These are phyloP conservation scores for Lasiurus borealis DNA, from an alignment of 2,113 vertebrate genomes.

Conservation along the genomic window DNA sequence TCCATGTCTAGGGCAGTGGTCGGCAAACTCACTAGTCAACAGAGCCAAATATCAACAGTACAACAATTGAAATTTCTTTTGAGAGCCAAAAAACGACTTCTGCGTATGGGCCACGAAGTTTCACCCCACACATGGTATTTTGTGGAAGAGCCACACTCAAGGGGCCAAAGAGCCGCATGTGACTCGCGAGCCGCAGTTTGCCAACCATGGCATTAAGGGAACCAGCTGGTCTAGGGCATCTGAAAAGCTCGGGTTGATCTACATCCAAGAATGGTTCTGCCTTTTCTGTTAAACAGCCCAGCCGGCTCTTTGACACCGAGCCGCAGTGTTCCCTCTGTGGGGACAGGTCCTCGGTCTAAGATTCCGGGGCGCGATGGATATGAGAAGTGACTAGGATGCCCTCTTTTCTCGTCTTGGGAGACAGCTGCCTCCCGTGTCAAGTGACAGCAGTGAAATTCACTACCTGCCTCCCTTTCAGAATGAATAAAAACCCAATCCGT, in stretches of 20 bases:
- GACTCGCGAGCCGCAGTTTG: too few relatives aligned
- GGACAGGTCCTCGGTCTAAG: not conserved
- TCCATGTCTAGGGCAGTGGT: not conserved
- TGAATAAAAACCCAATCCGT: constrained; percentile 69
- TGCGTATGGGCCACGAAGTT: too few relatives aligned
- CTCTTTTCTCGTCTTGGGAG: not conserved
- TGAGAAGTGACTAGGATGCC: constrained; percentile 46
- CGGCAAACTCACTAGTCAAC: too few relatives aligned
- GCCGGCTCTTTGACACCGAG: not conserved
- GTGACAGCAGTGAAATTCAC: constrained; percentile 55
- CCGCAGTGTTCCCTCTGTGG: not conserved
- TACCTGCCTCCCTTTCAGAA: constrained; percentile 72
- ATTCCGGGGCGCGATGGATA: not conserved
- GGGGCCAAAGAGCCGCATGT: too few relatives aligned
- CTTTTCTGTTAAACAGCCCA: not conserved
- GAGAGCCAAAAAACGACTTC: too few relatives aligned
- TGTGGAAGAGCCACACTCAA: too few relatives aligned
- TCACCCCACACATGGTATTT: too few relatives aligned
- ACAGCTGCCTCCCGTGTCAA: constrained; percentile 56
- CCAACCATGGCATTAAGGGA: too few relatives aligned
- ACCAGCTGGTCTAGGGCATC: not conserved
- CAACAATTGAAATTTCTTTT: too few relatives aligned
- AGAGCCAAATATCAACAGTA: too few relatives aligned
- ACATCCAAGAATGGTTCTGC: not conserved
- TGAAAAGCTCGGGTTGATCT: not conserved